Base-by-base conservation (phyloP, 2,888 invertebrate genomes). In the Ophioninae sp. region DNA sequence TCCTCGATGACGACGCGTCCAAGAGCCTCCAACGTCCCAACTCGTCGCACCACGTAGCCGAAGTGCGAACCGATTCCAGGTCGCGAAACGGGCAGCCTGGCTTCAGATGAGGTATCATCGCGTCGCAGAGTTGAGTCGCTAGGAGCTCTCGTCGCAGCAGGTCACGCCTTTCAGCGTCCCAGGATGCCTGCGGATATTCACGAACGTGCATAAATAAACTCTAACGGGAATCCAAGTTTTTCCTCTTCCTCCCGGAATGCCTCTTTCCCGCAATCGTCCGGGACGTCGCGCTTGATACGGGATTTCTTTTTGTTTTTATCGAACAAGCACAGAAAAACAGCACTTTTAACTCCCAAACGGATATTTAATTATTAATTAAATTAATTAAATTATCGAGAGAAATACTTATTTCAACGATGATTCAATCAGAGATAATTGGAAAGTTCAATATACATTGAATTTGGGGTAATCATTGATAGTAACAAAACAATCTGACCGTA, bases 51-150 rank as follows among this genome's bases (percentile, higher is more conserved):
- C 93, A 93, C 39, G 90, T 90, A 3, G 93, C 92, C 2, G 91
- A 90, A 5, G 88, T 87, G 20, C 93, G 87, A 10, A 92, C 85
- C 0, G 90, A 88, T 0, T 85, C 86, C 20, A 93, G 75, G 69
- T 93, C 92, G 51, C 93, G 91, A 64, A 92, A 90, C 3, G 92
- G 92, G 85, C 93, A 93, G 6, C 93, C 93, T 0, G 93, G 93
- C 78, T 92, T 89, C 44, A 93, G 85, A 79, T 92, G 90, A 0
- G 93, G 93, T 17, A 92, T 64, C 93, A 93, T 93, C 7, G 91
- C 91, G 22, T 93, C 93, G 84, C 92, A 93, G 6, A 93, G 86
- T 72, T 93, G 93, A n/a, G 91, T 90, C 2, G 90, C 90, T 7
- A 93, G 86, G 22, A 93, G 85, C 79, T 93, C 93, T 1, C 92